Base-by-base conservation (phyloP, 2,888 invertebrate genomes). In the Hypselothyrea guttata region DNA sequence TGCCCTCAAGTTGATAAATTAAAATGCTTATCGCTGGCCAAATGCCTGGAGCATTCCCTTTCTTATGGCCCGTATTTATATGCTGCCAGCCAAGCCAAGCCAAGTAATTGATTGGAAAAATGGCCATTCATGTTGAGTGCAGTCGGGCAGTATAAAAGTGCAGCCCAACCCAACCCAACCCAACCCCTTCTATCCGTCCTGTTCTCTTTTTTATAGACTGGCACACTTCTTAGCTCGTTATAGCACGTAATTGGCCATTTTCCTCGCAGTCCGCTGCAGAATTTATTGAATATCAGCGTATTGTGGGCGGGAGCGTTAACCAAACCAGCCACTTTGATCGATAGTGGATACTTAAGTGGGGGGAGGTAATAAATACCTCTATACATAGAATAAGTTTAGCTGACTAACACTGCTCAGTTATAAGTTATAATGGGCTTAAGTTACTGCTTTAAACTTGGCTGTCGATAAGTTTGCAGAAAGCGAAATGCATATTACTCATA, bases 191-290 rank as follows among this genome's bases (percentile, higher is more conserved):
- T 34, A 9, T 16, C 8, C 31, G 16, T 1, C 33, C 18, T 12
- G 9, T 9, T 30, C 15, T 1, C 15, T 3, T 41, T 53, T 54
- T 47, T 5, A 46, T 44, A 16, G 40, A 30, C 58, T 78, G 74
- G 66, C 65, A 64, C 52, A 71, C 57, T 77, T 74, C 78, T 68
- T 62, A 57, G 64, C 83, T 78, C 85, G 83, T 82, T 84, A 84
- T 84, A 68, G 61, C 71, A 66, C 83, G 85, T 84, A 84, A 78
- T 84, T 78, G 78, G 75, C 85, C 83, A 82, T 84, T 78, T 78
- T 82, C 67, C 52, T 48, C 4, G 61, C 57, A 60, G 76, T 64
- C 65, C 57, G 31, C 57, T 57, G 44, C 46, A 62, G 54, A 84
- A 84, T 84, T 82, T 84, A 84, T 78, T 81, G 85, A 84, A 82